phyloP scores from a whole-genome alignment of 2,888 invertebrate species.

The Cryptosula pallasiana region DNA sequence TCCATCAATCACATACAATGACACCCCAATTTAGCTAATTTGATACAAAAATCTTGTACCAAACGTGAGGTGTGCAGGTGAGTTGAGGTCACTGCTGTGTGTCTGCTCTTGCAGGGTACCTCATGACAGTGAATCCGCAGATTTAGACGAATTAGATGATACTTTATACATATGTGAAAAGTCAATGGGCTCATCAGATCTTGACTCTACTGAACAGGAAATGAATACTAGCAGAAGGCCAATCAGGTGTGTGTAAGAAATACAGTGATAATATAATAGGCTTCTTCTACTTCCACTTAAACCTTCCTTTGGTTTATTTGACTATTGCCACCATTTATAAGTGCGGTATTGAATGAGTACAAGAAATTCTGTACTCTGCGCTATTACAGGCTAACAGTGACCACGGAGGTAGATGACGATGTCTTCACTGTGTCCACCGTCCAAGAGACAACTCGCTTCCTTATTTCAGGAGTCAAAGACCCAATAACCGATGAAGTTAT shows the following conservation, averaged over 20 bases:
- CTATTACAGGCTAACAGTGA: slow-evolving; percentile 17
- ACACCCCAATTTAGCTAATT: too few species aligned
- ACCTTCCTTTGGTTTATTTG: too few species aligned
- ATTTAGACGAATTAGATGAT: background rate
- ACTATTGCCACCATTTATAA: too few species aligned
- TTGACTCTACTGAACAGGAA: background rate
- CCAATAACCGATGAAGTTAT: slow-evolving; percentile 9
- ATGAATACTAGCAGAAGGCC: slow-evolving; percentile 14
- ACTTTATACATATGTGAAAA: slow-evolving; percentile 19
- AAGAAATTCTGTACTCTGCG: too few species aligned
- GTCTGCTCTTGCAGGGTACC: slow-evolving; percentile 4
- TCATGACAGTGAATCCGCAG: background rate
- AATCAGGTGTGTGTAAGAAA: background rate
- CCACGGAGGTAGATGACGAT: slow-evolving; percentile 22
- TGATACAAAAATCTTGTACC: too few species aligned
- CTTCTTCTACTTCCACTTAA: too few species aligned
- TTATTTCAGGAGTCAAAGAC: slow-evolving; percentile 20
- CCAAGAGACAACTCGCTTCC: slow-evolving; percentile 5
- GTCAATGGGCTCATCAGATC: background rate
- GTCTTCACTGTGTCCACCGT: slow-evolving; percentile 9
- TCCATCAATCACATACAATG: too few species aligned
- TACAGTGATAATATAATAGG: too few species aligned
- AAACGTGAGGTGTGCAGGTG: too few species aligned
- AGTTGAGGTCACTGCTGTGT: too few species aligned
- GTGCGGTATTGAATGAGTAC: too few species aligned